These are phyloP conservation scores for Petromus typicus DNA, from an alignment of 2,113 vertebrate species.

Conservation along the genomic window DNA sequence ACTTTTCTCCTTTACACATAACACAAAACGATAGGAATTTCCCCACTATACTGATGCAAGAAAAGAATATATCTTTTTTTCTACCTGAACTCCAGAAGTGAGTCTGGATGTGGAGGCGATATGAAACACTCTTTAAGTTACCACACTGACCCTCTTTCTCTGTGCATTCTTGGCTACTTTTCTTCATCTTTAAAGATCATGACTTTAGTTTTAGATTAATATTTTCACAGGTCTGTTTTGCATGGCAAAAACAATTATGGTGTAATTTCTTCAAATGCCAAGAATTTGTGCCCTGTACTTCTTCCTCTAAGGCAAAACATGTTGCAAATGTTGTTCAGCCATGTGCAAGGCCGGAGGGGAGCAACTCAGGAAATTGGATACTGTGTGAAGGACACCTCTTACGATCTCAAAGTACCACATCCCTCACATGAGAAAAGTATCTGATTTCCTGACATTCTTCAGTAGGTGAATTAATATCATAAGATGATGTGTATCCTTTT, in stretches of 20 bases:
- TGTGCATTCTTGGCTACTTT: too few species aligned
- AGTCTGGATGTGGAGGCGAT: too few species aligned
- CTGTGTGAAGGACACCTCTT: neutral
- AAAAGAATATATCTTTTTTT: neutral
- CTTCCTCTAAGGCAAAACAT: neutral
- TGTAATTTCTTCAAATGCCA: neutral
- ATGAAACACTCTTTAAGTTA: rapidly evolving
- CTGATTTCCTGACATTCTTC: neutral
- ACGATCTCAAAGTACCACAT: neutral
- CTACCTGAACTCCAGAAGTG: too few species aligned
- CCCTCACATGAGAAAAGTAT: neutral
- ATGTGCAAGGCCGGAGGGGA: neutral
- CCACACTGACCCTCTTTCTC: too few species aligned
- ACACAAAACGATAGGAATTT: too few species aligned
- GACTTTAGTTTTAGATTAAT: neutral
- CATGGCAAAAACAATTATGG: neutral
- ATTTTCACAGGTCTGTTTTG: neutral
- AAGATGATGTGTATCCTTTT: neutral
- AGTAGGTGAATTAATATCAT: neutral
- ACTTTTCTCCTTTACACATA: neutral
- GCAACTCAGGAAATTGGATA: neutral
- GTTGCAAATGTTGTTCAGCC: too few species aligned
- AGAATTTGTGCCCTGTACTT: neutral
- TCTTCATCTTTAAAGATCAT: neutral
- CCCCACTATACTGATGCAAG: rapidly evolving